A percentile compares a stretch with the other conserved stretches of the same genome.
Evolutionary conservation across 64 coral and sea anemone genomes (phyloP).

Genomic region (Pocillopora verrucosa): DNA sequence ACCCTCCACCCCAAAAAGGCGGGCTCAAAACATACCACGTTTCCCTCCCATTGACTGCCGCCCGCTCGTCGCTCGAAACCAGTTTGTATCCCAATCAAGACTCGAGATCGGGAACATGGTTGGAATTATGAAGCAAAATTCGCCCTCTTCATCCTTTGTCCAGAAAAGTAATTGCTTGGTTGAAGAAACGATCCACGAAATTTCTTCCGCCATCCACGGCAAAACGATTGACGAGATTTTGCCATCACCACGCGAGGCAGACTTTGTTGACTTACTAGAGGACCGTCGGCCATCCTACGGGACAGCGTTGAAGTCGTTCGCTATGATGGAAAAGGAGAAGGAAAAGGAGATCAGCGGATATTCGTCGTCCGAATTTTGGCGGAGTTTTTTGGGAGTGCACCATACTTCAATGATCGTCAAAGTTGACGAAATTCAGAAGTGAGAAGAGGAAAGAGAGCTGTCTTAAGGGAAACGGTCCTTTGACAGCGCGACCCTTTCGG

Average conservation of each 20-base stretch:
- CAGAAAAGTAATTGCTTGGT: background rate
- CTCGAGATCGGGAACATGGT: background rate
- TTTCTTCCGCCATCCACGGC: background rate
- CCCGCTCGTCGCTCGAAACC: background rate
- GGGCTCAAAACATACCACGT: background rate
- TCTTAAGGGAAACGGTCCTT: too few species aligned
- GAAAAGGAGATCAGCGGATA: background rate
- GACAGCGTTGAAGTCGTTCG: background rate
- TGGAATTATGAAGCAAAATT: background rate
- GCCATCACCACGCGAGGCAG: background rate
- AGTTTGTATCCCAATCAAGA: background rate
- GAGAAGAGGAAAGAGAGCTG: background rate
- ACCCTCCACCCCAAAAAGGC: background rate
- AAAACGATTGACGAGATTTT: constrained; percentile 7
- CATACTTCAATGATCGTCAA: background rate
- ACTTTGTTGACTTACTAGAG: constrained; percentile 5
- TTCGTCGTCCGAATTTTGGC: constrained; percentile 10
- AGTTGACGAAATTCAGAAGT: background rate
- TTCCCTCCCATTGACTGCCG: background rate
- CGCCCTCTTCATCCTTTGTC: background rate
- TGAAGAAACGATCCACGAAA: background rate
- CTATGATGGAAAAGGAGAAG: background rate
- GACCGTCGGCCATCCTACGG: background rate
- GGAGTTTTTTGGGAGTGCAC: background rate
- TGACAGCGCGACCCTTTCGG: too few species aligned